phyloP scores from a whole-genome alignment of 2,797 vertebrate genomes.

The Sebastiscus albofasciatus region DNA sequence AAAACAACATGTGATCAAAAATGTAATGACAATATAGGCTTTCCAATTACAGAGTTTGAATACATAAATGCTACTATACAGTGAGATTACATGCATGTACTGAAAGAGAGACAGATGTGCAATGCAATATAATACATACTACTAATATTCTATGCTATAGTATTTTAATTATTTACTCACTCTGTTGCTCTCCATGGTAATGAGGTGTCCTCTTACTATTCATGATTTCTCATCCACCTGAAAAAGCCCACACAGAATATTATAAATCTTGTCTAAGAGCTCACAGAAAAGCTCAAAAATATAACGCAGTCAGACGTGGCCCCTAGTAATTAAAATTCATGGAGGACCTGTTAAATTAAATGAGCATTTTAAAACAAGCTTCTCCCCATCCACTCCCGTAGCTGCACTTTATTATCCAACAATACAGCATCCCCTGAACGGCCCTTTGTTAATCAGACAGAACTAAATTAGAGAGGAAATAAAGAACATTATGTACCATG shows the following conservation, averaged over 20 bases:
- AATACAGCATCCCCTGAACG: not conserved
- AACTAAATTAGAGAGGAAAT: not conserved
- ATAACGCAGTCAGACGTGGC: not conserved
- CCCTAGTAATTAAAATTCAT: not conserved
- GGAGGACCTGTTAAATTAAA: conserved; percentile 11
- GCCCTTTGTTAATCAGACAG: not conserved
- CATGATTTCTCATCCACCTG: not conserved
- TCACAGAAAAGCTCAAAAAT: not conserved
- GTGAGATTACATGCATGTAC: not conserved
- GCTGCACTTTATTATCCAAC: conserved; percentile 23
- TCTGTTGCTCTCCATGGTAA: not conserved
- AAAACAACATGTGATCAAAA: not conserved
- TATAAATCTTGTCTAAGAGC: not conserved
- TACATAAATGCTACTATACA: not conserved
- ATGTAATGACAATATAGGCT: not conserved
- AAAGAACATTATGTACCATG: not conserved
- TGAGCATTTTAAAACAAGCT: conserved; percentile 11
- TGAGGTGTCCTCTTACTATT: not conserved
- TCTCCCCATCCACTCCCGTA: not conserved
- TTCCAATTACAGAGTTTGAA: not conserved
- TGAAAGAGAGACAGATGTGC: not conserved
- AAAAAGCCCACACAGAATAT: not conserved
- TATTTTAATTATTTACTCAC: not conserved
- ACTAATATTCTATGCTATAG: not conserved
- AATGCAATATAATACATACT: not conserved